phyloP scores from a whole-genome alignment of 2,888 invertebrate species.

The Petrolisthes cinctipes region DNA sequence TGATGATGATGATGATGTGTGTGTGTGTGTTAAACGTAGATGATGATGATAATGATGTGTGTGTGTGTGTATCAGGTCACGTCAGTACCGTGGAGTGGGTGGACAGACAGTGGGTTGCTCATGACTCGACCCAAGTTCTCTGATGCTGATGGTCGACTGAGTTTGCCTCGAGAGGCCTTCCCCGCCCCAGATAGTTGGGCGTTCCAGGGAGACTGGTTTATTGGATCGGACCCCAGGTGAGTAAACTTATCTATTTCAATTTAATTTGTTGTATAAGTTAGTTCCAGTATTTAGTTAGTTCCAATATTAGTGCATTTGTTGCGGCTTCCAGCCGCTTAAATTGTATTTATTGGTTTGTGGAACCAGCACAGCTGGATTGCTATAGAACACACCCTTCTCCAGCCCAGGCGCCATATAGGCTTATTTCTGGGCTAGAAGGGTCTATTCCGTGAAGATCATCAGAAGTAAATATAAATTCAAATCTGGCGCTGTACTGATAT shows the following conservation, averaged over 20 bases:
- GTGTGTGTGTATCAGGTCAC: constrained; percentile 25
- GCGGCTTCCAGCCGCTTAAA: too few species aligned
- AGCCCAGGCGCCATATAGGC: too few species aligned
- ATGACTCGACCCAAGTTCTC: constrained; percentile 71
- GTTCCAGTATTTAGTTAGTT: too few species aligned
- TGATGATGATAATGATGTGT: not conserved
- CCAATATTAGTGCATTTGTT: too few species aligned
- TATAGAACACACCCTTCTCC: too few species aligned
- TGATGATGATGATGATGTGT: not conserved
- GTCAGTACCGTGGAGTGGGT: constrained; percentile 67
- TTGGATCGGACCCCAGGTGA: constrained; percentile 70
- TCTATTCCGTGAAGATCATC: too few species aligned
- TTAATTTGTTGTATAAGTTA: not conserved
- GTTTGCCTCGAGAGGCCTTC: constrained; percentile 69
- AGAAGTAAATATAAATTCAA: too few species aligned
- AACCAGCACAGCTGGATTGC: too few species aligned
- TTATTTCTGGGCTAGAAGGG: too few species aligned
- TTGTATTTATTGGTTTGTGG: too few species aligned
- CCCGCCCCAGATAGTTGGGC: constrained; percentile 71
- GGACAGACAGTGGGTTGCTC: constrained; percentile 71
- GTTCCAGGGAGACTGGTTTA: constrained; percentile 72
- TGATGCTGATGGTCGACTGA: constrained; percentile 71
- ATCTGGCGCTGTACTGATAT: too few species aligned
- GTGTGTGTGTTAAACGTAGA: not conserved
- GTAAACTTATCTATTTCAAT: not conserved